A percentile compares a stretch with the other conserved stretches of the same genome.
Conservation (phyloP, 2,113 vertebrate genomes). For the Phrynocephalus versicolor region DNA sequence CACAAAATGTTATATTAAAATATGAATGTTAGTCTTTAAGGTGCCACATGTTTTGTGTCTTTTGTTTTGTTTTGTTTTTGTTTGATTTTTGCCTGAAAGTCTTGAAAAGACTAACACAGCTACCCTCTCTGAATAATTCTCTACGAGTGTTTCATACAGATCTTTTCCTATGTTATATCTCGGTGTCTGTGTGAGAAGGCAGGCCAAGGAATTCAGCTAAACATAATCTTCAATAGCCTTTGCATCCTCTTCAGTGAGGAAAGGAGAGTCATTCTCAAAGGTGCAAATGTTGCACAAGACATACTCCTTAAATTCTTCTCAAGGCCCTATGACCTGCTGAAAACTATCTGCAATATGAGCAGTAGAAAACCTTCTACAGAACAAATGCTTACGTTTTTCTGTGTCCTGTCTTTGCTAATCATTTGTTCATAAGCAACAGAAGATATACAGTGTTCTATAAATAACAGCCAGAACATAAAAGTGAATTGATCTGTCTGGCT, state of each 20-base stretch:
- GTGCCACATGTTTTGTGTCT: too few relatives aligned
- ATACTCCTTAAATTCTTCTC: conserved; percentile 84
- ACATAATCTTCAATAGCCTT: conserved; percentile 68
- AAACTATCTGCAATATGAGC: conserved; percentile 82
- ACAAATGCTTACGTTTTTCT: conserved; percentile 81
- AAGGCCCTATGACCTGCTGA: conserved; percentile 76
- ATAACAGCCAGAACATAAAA: conserved; percentile 86
- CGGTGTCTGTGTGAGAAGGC: conserved; percentile 57
- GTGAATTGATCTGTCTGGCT: conserved; percentile 89
- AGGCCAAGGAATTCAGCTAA: conserved; percentile 65
- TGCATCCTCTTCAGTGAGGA: conserved; percentile 74
- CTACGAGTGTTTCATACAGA: conserved; percentile 40
- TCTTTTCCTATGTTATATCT: conserved; percentile 51
- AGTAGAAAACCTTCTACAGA: conserved; percentile 76
- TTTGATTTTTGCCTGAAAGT: too few relatives aligned
- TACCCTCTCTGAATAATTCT: too few relatives aligned
- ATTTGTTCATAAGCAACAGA: conserved; percentile 85
- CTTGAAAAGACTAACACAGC: too few relatives aligned
- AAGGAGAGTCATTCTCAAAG: conserved; percentile 76
- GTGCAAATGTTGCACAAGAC: conserved; percentile 75
- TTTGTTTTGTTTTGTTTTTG: too few relatives aligned
- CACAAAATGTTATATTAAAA: too few relatives aligned
- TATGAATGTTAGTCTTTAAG: too few relatives aligned
- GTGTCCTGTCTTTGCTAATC: conserved; percentile 86
- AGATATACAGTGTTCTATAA: conserved; percentile 85